phyloP scores from a whole-genome alignment of 2,797 vertebrate genomes.

The Anas bahamensis region DNA sequence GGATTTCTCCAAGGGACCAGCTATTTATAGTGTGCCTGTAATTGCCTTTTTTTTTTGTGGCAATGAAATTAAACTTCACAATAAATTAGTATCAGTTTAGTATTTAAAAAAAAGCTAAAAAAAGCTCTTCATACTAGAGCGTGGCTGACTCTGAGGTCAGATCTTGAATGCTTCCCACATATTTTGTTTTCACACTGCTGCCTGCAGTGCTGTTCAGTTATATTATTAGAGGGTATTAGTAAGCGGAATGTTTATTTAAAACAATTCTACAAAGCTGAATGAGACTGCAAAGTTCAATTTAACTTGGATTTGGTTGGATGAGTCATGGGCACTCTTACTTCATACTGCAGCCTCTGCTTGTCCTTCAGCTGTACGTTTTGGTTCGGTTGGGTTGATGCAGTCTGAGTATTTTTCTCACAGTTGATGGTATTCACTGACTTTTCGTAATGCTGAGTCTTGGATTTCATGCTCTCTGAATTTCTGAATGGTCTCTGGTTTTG shows the following conservation, averaged over 20 bases:
- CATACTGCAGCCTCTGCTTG: neutral
- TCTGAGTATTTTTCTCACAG: neutral
- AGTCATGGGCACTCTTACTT: constrained; percentile 1
- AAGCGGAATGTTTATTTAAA: constrained; percentile 52
- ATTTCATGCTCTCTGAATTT: constrained; percentile 24
- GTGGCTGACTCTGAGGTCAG: neutral
- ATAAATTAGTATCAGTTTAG: constrained; percentile 8
- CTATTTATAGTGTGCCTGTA: constrained; percentile 16
- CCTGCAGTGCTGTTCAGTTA: neutral
- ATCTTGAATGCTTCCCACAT: neutral
- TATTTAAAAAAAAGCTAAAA: neutral
- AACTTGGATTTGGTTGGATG: constrained; percentile 35
- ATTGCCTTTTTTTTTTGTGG: neutral
- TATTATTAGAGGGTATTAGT: neutral
- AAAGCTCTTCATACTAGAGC: neutral
- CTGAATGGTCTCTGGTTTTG: neutral
- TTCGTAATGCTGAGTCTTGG: neutral
- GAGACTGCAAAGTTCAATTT: constrained; percentile 9
- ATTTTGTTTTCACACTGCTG: constrained; percentile 25
- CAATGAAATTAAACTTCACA: constrained; percentile 3
- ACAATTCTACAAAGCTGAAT: constrained; percentile 17
- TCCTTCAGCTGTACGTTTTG: constrained; percentile 6
- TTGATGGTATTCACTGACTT: neutral
- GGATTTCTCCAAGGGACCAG: constrained; percentile 20
- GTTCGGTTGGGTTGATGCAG: neutral